These are phyloP conservation scores for Elaphurus davidianus DNA, from an alignment of 2,113 vertebrate species.

Conservation along the genomic window DNA sequence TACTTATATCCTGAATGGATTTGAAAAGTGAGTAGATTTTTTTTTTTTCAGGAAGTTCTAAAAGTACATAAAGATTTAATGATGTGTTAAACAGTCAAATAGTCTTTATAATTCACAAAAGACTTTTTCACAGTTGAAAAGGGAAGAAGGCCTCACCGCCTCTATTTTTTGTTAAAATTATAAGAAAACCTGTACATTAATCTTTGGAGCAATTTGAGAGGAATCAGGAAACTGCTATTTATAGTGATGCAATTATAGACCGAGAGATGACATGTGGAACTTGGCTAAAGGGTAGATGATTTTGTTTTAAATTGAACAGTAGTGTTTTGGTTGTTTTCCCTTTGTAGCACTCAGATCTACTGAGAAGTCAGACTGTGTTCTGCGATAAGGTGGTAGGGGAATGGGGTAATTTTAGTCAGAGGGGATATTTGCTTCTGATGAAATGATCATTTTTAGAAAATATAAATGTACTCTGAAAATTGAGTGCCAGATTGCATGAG, in stretches of 20 bases:
- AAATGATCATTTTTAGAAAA: constrained; percentile 24
- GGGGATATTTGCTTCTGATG: constrained; percentile 28
- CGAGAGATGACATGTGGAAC: constrained; percentile 20
- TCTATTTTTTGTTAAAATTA: constrained; percentile 69
- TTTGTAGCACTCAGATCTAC: neutral
- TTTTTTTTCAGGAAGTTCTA: constrained; percentile 66
- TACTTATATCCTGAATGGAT: neutral
- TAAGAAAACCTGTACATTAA: constrained; percentile 61
- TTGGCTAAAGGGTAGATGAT: constrained; percentile 8
- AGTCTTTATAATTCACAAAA: constrained; percentile 60
- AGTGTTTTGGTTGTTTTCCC: neutral
- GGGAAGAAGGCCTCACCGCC: constrained; percentile 30
- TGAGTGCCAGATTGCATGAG: constrained; percentile 23
- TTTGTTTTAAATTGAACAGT: neutral
- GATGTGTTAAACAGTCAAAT: constrained; percentile 67
- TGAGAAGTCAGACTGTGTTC: neutral
- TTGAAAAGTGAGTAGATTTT: constrained; percentile 31
- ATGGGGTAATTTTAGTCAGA: constrained; percentile 13
- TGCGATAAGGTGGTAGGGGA: neutral
- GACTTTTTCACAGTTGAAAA: neutral
- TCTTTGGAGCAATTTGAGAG: constrained; percentile 62
- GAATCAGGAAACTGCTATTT: constrained; percentile 71
- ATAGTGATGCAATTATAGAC: constrained; percentile 32
- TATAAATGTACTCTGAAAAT: constrained; percentile 36
- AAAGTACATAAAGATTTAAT: constrained; percentile 72